phyloP scores from a whole-genome alignment of 2,113 vertebrate species.

The Eleginops maclovinus region DNA sequence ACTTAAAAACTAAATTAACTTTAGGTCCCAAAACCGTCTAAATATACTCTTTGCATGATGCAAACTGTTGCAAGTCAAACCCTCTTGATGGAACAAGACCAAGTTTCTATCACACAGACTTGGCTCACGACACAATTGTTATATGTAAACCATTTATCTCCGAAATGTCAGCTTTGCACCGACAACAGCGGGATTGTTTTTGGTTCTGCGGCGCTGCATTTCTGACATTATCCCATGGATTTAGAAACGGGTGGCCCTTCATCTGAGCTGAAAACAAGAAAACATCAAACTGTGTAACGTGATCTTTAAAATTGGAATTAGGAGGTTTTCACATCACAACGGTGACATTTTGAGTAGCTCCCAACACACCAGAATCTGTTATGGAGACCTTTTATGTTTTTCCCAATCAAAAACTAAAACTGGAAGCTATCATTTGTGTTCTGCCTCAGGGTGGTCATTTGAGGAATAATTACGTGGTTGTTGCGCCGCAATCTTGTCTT shows the following conservation, averaged over 20 bases:
- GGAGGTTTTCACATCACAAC: conserved; percentile 38
- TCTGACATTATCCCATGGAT: neutral
- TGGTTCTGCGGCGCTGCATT: neutral
- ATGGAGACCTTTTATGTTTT: conserved; percentile 67
- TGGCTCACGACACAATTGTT: neutral
- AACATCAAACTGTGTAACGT: conserved; percentile 44
- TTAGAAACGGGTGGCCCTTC: neutral
- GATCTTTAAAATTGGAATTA: conserved; percentile 16
- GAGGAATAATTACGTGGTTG: conserved; percentile 73
- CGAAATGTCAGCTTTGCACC: conserved; percentile 9
- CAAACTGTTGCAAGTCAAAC: conserved; percentile 9
- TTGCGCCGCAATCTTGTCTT: conserved; percentile 34
- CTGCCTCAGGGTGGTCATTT: conserved; percentile 74
- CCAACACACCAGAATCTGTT: conserved; percentile 48
- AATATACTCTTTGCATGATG: conserved; percentile 1
- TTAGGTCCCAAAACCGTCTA: too few species aligned
- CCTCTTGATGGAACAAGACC: neutral
- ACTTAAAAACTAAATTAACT: too few species aligned
- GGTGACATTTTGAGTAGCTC: conserved; percentile 23
- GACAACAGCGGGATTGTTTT: conserved; percentile 2
- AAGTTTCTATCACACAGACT: neutral
- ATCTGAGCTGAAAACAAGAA: conserved; percentile 15
- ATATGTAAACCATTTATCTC: neutral
- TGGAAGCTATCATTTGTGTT: conserved; percentile 70
- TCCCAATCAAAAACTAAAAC: conserved; percentile 67